These are phyloP conservation scores for Actenoides hombroni DNA, from an alignment of 2,113 vertebrate genomes.

Conservation along the genomic window DNA sequence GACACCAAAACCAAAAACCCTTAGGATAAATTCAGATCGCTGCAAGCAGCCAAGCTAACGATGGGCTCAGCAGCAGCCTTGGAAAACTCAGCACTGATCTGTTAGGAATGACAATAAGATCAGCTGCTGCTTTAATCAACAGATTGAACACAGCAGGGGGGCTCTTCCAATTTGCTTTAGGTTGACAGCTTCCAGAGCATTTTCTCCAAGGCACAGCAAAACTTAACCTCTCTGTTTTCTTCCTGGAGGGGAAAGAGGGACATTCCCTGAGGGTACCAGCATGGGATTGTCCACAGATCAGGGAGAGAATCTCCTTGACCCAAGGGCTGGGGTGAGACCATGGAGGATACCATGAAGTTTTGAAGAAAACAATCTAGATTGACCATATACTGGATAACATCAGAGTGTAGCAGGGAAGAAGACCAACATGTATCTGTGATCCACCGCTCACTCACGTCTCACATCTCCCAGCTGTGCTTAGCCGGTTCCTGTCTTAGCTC, in stretches of 20 bases:
- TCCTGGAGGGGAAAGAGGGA: background rate
- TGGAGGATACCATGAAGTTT: background rate
- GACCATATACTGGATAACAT: too few species aligned
- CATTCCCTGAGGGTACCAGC: background rate
- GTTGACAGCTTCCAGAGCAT: background rate
- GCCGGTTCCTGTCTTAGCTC: background rate
- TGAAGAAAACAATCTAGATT: background rate
- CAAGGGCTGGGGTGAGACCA: background rate
- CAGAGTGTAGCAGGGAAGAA: background rate
- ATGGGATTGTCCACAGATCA: background rate
- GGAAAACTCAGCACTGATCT: conserved; percentile 15
- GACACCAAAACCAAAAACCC: background rate
- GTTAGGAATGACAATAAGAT: conserved; percentile 35
- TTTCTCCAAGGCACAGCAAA: background rate
- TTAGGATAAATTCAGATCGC: background rate
- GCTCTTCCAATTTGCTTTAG: conserved; percentile 34
- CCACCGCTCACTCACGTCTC: background rate
- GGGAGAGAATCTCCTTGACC: background rate
- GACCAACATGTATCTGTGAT: background rate
- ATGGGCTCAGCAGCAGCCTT: background rate
- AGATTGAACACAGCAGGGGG: background rate
- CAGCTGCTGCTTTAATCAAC: conserved; percentile 58
- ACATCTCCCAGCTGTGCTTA: background rate
- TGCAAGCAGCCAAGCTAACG: conserved; percentile 24
- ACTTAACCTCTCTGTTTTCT: background rate